Conservation (phyloP, 1,140 invertebrate genomes). For the Listronotus bonariensis region DNA sequence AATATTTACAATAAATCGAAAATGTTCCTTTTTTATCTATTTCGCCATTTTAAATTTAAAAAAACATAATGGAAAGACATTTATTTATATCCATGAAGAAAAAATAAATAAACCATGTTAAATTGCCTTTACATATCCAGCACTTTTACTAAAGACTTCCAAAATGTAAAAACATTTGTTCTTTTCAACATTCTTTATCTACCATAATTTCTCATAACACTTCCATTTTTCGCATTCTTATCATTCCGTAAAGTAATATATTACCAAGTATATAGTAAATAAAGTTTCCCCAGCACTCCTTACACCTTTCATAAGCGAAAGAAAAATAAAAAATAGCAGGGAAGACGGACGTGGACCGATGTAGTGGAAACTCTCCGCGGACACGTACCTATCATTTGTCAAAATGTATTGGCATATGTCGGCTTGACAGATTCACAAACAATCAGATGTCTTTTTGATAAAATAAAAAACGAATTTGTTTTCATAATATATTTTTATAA, state of each 20-base stretch:
- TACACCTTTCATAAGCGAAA: neutral
- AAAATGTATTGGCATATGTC: constrained; percentile 23
- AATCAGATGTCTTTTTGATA: constrained; percentile 2
- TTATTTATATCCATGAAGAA: no score
- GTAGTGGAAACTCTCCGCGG: neutral
- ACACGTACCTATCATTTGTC: constrained; percentile 18
- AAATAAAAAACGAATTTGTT: constrained; percentile 9
- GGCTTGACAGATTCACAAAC: constrained; percentile 8
- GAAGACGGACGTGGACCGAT: neutral
- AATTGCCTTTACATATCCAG: no score
- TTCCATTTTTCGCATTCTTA: constrained; percentile 15
- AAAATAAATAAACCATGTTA: no score
- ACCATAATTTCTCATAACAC: constrained; percentile 5
- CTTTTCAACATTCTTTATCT: constrained; percentile 14
- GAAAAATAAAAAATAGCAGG: neutral
- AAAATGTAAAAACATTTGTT: constrained; percentile 10
- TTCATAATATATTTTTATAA: neutral
- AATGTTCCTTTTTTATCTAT: no score
- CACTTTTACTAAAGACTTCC: neutral
- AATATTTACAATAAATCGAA: no score
- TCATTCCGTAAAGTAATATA: constrained; percentile 8
- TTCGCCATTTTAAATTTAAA: no score
- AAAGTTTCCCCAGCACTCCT: constrained; percentile 4
- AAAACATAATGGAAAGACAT: no score
- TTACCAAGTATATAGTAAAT: constrained; percentile 7